A percentile compares a stretch with the other conserved stretches of the same genome.
Conservation (phyloP, 2,113 vertebrate species). For the Scopus umbretta region DNA sequence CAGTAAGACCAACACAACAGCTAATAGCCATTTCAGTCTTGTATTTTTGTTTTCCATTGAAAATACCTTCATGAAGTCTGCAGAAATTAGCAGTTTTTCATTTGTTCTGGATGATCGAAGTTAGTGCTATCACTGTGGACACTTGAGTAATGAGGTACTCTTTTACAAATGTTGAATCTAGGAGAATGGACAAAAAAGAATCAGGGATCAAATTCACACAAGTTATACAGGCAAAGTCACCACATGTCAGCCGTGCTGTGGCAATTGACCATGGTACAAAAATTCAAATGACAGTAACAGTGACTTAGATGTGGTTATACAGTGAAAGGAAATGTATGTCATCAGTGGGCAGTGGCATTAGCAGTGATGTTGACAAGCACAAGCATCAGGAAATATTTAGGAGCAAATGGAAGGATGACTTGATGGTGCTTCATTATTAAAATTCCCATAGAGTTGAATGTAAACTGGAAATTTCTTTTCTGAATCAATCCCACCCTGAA, state of each 20-base stretch:
- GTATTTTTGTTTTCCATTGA: not conserved
- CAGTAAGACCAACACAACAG: not conserved
- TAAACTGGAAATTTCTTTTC: not conserved
- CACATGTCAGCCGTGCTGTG: rapidly evolving
- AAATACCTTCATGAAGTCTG: not conserved
- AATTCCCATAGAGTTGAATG: not conserved
- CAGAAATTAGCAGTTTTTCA: not conserved
- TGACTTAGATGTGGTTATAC: not conserved
- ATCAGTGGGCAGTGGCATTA: not conserved
- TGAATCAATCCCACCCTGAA: not conserved
- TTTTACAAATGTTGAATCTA: not conserved
- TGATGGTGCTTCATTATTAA: not conserved
- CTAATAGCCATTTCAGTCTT: not conserved
- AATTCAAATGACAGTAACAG: not conserved
- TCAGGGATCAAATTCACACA: not conserved
- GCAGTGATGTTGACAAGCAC: not conserved
- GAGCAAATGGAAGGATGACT: not conserved
- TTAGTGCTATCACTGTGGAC: not conserved
- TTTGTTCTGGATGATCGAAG: not conserved
- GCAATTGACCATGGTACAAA: not conserved
- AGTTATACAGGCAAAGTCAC: not conserved
- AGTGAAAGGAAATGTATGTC: not conserved
- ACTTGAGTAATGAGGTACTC: not conserved
- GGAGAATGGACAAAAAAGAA: not conserved
- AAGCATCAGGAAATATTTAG: not conserved